Percentiles rank a stretch among this genome's conserved stretches.
These are phyloP conservation scores for Erythrolamprus reginae DNA, from an alignment of 2,113 vertebrate species.

Conservation along the genomic window DNA sequence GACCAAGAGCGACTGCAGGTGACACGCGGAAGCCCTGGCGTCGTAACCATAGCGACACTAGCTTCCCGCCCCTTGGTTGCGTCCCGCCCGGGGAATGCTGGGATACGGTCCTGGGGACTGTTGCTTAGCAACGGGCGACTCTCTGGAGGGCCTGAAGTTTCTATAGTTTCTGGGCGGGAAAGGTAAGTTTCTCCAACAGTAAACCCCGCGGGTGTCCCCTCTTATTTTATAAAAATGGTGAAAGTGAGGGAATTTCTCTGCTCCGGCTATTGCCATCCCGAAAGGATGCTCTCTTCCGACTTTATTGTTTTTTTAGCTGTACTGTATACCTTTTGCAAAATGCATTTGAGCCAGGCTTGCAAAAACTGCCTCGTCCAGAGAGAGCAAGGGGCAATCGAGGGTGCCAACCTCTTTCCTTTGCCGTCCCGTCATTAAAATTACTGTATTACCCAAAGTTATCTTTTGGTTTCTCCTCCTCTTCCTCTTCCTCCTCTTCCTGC, in stretches of 20 bases:
- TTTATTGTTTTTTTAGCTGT: background rate
- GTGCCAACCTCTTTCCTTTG: background rate
- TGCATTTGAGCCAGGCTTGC: background rate
- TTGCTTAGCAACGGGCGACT: conserved; percentile 15
- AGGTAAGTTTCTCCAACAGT: background rate
- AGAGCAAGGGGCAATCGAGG: background rate
- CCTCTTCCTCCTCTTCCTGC: too few species aligned
- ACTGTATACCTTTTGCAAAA: background rate
- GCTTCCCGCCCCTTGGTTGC: background rate
- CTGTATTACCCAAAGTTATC: background rate
- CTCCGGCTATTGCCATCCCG: background rate
- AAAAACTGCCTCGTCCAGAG: background rate
- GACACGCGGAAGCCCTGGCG: background rate
- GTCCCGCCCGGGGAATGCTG: background rate
- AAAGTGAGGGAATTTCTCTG: background rate
- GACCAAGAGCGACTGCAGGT: background rate
- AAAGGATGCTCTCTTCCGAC: background rate
- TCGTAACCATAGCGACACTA: background rate
- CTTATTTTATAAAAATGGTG: background rate
- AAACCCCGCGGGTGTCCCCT: background rate
- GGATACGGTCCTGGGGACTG: background rate
- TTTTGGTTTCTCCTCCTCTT: too few species aligned
- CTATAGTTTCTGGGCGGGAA: background rate
- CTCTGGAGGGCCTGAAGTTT: background rate
- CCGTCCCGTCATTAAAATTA: background rate